Conservation (phyloP, 1,140 invertebrate species). For the Apis cerana region DNA sequence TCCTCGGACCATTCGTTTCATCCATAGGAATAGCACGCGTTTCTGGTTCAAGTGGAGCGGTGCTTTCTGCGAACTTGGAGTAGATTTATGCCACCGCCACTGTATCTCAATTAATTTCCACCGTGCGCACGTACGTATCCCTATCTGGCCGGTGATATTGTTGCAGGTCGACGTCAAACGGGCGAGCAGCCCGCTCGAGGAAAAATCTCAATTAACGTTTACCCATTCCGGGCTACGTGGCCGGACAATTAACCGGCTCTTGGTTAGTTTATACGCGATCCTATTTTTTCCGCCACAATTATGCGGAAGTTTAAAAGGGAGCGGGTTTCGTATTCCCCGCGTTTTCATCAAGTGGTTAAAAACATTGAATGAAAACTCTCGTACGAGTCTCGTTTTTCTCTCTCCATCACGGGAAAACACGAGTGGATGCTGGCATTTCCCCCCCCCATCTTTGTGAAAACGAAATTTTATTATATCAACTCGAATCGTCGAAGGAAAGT, state of each 20-base stretch:
- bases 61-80: constrained; percentile 52
- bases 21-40: neutral
- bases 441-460: no score
- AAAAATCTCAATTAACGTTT: constrained; percentile 38
- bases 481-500: no score
- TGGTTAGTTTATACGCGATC: neutral
- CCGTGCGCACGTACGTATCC: neutral
- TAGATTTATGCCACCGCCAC: constrained; percentile 55
- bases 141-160: constrained; percentile 14
- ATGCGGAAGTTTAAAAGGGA: no score
- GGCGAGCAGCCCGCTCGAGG: neutral
- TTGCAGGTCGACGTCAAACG: constrained; percentile 14
- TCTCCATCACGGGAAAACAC: no score
- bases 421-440: no score
- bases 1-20: constrained; percentile 28
- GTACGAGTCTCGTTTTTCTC: neutral
- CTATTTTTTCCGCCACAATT: neutral
- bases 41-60: constrained; percentile 30
- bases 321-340: no score
- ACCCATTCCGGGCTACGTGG: neutral
- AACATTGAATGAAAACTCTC: neutral
- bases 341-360: neutral
- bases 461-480: no score
- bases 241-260: constrained; percentile 3
- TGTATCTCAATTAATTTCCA: constrained; percentile 59